These are phyloP conservation scores for Coilia nasus DNA, from an alignment of 2,797 vertebrate genomes.

Conservation along the genomic window DNA sequence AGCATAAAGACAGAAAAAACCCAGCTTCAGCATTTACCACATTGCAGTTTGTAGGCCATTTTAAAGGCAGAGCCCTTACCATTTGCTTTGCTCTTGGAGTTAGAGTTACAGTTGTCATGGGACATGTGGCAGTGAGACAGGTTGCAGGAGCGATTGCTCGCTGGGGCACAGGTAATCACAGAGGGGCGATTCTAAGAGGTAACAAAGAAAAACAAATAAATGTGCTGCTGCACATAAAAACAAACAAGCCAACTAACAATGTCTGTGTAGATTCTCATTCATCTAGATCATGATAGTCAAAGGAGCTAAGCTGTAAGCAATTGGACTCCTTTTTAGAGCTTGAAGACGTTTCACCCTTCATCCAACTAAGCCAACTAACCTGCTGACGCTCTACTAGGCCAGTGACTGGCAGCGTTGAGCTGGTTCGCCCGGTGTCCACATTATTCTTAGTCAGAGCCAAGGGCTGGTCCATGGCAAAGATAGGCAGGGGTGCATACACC, in stretches of 20 bases:
- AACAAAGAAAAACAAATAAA: background rate
- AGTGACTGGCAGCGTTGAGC: constrained; percentile 63
- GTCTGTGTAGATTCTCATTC: no score
- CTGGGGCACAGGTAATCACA: constrained; percentile 95
- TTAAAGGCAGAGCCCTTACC: constrained; percentile 57
- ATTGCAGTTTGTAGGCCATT: background rate
- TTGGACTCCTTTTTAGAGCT: no score
- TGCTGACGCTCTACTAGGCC: constrained; percentile 86
- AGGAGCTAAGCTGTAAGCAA: no score
- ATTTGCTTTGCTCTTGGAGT: constrained; percentile 77
- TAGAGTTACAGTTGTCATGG: constrained; percentile 80
- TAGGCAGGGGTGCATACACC: constrained; percentile 82
- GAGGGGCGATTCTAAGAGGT: constrained; percentile 90
- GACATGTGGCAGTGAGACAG: constrained; percentile 90
- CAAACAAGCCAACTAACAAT: constrained; percentile 64
- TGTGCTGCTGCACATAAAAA: background rate
- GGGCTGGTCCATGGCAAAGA: constrained; percentile 88
- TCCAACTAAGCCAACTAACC: constrained; percentile 69
- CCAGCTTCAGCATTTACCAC: background rate
- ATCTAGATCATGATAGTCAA: no score
- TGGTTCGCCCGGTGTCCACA: constrained; percentile 70
- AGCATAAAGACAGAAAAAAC: background rate
- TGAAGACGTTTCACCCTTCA: no score
- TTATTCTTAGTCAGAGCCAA: constrained; percentile 91
- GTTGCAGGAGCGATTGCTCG: constrained; percentile 89